These are phyloP conservation scores for Acrocephalus arundinaceus DNA, from an alignment of 2,113 vertebrate genomes.

Conservation along the genomic window DNA sequence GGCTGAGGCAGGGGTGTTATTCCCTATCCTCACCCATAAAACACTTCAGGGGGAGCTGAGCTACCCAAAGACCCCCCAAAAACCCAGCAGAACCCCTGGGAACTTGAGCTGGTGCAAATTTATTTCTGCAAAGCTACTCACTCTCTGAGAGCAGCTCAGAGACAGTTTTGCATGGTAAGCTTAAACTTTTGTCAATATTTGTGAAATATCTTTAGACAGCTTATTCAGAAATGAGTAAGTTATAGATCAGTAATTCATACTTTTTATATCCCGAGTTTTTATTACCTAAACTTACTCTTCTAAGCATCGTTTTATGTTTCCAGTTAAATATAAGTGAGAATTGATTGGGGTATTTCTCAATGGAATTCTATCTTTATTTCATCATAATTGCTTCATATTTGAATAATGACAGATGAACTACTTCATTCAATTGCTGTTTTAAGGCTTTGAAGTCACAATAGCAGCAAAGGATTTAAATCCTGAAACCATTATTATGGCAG, in stretches of 20 bases:
- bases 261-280: conserved; percentile 69
- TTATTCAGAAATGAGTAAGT: conserved; percentile 54
- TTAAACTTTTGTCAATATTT: conserved; percentile 64
- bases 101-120: neutral
- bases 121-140: neutral
- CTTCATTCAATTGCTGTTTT: conserved; percentile 76
- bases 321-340: conserved; percentile 80
- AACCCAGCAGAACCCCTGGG: neutral
- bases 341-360: conserved; percentile 78
- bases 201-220: conserved; percentile 63
- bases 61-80: neutral
- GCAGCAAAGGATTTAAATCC: conserved; percentile 78
- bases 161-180: neutral
- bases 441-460: conserved; percentile 79
- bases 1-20: neutral
- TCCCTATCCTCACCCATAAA: neutral
- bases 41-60: neutral
- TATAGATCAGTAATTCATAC: conserved; percentile 73
- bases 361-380: conserved; percentile 84
- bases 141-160: neutral
- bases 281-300: conserved; percentile 74
- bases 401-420: conserved; percentile 83
- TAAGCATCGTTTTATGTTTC: conserved; percentile 76
- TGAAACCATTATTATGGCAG: conserved; percentile 73
- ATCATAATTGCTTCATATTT: conserved; percentile 84